phyloP scores from a whole-genome alignment of 2,797 vertebrate genomes.

The Rhabdomys pumilio region DNA sequence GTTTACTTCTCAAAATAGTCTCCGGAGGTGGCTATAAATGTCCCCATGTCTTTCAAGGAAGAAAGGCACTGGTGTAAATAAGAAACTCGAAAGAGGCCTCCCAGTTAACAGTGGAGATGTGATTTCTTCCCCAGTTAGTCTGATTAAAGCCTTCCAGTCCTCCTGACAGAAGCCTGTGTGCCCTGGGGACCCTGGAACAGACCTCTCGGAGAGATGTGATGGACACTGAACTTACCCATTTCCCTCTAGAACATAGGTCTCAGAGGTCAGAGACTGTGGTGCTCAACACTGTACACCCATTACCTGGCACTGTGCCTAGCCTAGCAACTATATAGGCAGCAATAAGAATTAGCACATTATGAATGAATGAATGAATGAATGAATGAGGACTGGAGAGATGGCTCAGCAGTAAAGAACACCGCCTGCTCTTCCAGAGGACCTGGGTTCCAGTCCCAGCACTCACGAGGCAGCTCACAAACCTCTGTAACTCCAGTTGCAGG shows the following conservation, averaged over 20 bases:
- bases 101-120: neutral
- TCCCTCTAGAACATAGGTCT: neutral
- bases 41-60: constrained; percentile 26
- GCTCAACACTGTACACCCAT: neutral
- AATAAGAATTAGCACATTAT: neutral
- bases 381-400: too few species aligned
- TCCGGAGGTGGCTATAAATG: neutral
- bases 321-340: neutral
- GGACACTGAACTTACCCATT: neutral
- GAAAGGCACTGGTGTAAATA: neutral
- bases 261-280: neutral
- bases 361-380: neutral
- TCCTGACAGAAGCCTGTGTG: constrained; percentile 2
- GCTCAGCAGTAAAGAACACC: neutral
- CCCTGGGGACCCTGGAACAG: neutral
- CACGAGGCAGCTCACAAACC: neutral
- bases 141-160: constrained; percentile 32
- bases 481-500: neutral
- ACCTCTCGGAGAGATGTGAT: neutral
- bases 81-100: neutral
- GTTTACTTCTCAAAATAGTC: constrained; percentile 2
- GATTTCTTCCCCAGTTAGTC: neutral
- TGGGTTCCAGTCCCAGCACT: neutral
- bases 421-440: neutral
- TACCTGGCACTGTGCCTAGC: neutral